These are phyloP conservation scores for Acanthurus leucopareius DNA, from an alignment of 2,797 vertebrate genomes.

Conservation along the genomic window DNA sequence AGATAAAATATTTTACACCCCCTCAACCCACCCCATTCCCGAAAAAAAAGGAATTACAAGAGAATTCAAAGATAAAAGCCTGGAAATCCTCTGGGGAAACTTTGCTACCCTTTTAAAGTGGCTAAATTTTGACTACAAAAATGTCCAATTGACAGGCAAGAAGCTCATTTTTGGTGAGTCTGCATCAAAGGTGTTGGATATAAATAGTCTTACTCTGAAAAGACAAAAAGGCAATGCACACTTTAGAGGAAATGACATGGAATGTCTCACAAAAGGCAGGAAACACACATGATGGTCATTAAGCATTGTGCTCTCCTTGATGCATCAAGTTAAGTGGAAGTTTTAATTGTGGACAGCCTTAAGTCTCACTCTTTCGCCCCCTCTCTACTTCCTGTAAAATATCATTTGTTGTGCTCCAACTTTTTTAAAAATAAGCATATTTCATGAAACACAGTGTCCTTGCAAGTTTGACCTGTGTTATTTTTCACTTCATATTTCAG, in stretches of 20 bases:
- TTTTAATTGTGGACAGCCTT: constrained; percentile 54
- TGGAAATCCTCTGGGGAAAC: constrained; percentile 87
- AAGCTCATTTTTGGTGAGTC: constrained; percentile 92
- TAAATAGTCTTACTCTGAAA: constrained; percentile 90
- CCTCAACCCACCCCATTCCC: too few species aligned
- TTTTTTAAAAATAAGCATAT: not conserved
- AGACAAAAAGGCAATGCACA: constrained; percentile 90
- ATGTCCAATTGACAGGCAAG: constrained; percentile 91
- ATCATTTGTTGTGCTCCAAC: too few species aligned
- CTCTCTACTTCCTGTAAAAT: constrained; percentile 37
- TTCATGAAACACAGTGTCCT: not conserved
- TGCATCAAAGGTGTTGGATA: constrained; percentile 94
- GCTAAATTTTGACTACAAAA: constrained; percentile 94
- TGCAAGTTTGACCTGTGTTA: constrained; percentile 36
- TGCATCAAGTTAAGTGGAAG: constrained; percentile 40
- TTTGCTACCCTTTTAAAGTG: constrained; percentile 91
- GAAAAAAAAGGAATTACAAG: constrained; percentile 82
- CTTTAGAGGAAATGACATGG: constrained; percentile 78
- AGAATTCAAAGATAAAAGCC: constrained; percentile 84
- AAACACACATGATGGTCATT: constrained; percentile 56
- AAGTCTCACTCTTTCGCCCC: constrained; percentile 10
- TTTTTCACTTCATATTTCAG: constrained; percentile 26
- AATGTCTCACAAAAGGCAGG: constrained; percentile 74
- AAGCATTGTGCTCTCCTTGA: constrained; percentile 43
- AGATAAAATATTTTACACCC: too few species aligned